Evolutionary conservation across 1,140 invertebrate species (phyloP), one percentile per base, ranked within the genome.

Genomic region (Drosophila eugracilis): DNA sequence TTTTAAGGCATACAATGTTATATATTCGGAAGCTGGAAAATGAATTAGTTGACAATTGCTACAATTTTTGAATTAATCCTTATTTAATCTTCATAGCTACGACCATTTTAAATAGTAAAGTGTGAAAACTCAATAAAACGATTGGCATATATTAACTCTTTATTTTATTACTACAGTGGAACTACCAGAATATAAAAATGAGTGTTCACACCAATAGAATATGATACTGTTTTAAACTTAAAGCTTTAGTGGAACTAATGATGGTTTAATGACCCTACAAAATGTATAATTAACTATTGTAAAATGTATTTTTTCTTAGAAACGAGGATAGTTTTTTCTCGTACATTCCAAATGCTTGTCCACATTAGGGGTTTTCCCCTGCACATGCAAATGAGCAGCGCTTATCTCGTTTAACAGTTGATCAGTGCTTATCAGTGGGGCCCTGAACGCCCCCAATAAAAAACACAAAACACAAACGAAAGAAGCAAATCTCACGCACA

Each of bases 361-460:
- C 17, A 26, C 10, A n/a, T 10, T 4, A 12, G 21, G 5, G 32
- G 26, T 17, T 53, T 42, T 52, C 42, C 41, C 34, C 47, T 62
- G 53, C 42, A 41, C 21, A 67, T 74, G 75, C 62, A 79, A 79
- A 79, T 75, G 62, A 62, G 37, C 42, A 60, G 50, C 36, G 65
- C 79, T 84, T 78, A 84, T 85, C 80, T 78, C 59, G 55, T 60
- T 72, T 34, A 66, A 54, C 42, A 15, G 30, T 28, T 57, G 74
- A 60, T 79, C 71, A 48, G 37, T 41, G 75, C 80, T 85, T 84
- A 84, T 84, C 81, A 83, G 79, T 47, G 22, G 39, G 58, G 44
- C 58, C 44, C 54, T 80, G 54, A 76, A 84, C 80, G 81, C 80
- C 80, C 80, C 60, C 55, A 71, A 69, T 50, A 63, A 66, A 65